Percentiles rank a stretch among this genome's conserved stretches.
Conservation (phyloP, 2,797 vertebrate genomes). For the Crocodylus rhombifer region DNA sequence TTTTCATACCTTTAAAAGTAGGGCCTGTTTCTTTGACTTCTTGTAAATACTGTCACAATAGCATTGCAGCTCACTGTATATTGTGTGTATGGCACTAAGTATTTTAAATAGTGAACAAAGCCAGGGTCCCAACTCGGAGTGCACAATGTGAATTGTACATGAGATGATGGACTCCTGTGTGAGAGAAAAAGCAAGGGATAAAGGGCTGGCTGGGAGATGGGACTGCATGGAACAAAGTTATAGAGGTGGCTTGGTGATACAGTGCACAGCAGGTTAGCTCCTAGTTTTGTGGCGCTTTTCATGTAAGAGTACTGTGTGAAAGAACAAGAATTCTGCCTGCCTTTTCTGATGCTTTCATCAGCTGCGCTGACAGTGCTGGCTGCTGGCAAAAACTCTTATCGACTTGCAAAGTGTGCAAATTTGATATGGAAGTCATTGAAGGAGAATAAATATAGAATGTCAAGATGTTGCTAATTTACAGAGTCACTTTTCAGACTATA, state of each 20-base stretch:
- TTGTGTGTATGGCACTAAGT: background rate
- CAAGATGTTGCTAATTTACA: constrained; percentile 48
- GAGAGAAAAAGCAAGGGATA: background rate
- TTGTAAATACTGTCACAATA: background rate
- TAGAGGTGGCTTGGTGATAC: background rate
- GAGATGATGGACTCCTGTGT: background rate
- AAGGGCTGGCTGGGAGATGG: background rate
- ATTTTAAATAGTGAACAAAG: background rate
- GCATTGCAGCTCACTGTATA: background rate
- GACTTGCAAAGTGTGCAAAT: constrained; percentile 44
- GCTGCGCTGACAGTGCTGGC: background rate
- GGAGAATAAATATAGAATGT: constrained; percentile 78
- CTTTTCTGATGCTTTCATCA: background rate
- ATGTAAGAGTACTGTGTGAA: background rate
- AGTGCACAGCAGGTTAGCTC: background rate
- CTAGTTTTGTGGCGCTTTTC: background rate
- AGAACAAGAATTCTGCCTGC: background rate
- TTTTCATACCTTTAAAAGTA: background rate
- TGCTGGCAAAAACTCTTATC: background rate
- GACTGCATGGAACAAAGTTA: no score
- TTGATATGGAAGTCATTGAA: constrained; percentile 47
- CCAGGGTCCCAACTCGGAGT: background rate
- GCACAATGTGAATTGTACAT: no score
- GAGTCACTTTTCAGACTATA: constrained; percentile 50
- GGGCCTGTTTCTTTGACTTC: background rate